Percentiles rank a stretch among this genome's conserved stretches.
Conservation (phyloP, 2,797 vertebrate genomes). For the Hemibagrus guttatus region DNA sequence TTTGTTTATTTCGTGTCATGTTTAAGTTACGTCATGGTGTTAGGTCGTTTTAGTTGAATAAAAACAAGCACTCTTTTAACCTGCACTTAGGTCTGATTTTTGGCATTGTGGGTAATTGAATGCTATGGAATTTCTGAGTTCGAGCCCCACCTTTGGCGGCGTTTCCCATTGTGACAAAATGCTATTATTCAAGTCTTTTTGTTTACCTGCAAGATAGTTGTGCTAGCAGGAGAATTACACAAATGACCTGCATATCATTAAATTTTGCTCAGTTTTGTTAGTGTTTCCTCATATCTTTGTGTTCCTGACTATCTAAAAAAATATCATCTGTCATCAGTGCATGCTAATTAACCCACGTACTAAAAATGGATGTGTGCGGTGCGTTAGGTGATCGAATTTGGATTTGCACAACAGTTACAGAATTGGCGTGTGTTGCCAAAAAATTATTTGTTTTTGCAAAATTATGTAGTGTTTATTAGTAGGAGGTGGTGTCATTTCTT, state of each 20-base stretch:
- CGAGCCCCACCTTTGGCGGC: no score
- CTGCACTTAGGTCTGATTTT: no score
- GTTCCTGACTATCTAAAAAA: not conserved
- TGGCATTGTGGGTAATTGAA: no score
- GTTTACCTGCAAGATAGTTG: not conserved
- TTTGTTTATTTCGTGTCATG: no score
- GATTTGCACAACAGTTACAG: not conserved
- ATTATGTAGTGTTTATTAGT: not conserved
- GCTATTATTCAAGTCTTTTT: not conserved
- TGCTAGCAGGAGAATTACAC: not conserved
- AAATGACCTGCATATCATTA: not conserved
- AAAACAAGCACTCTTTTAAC: no score
- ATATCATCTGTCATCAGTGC: not conserved
- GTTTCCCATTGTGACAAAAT: not conserved
- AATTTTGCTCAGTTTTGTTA: not conserved
- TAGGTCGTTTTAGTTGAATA: no score
- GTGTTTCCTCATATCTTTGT: not conserved
- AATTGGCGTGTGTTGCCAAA: not conserved
- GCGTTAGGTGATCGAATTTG: not conserved
- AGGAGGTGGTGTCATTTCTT: not conserved
- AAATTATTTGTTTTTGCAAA: not conserved
- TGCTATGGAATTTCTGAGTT: no score
- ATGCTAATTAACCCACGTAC: not conserved
- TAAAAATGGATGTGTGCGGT: not conserved
- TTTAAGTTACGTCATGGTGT: no score